Evolutionary conservation across 2,113 vertebrate species (phyloP), one percentile per base, ranked within the genome.

Genomic region (Eleginops maclovinus): DNA sequence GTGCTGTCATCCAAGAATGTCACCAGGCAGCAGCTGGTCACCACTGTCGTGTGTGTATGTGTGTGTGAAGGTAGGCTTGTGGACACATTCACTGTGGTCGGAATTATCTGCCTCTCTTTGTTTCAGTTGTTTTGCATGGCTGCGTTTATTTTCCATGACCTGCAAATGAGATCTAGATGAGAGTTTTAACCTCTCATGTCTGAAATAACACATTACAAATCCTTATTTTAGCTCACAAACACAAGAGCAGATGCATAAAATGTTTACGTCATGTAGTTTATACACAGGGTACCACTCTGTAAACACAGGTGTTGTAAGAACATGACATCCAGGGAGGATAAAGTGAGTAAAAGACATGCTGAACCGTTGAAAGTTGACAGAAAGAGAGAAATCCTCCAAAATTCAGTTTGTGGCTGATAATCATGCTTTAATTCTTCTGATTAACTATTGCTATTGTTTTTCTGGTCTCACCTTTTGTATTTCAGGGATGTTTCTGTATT

Each of bases 1-100:
- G 64, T 64, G 53, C 80, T 88, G 71, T 65, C 81, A 84, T 89
- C 86, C 88, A 89, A 83, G 65, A 85, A 76, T 78, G 73, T 87
- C 83, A 84, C 82, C 69, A 72, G 71, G 74, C 86, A 79, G 78
- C 84, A 88, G 85, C 85, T 89, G 87, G 81, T 80, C 85, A 87
- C 59, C 55, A 51, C 74, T 77, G 78, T 84, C 67, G 10, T 77
- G 68, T 49, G 74, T 28, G 44, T 71, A 31, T 55, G 61, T 50
- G 28, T 75, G 68, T 64, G 51, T 70, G 55, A 50, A 51, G 44
- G 71, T 51, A 49, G 41, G 56, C 67, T 36, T 79, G 14, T 73
- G 67, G 64, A 77, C 55, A 56, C 43, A 60, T 65, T 76, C 58
- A 68, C 36, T 71, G 51, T 56, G 51, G 56, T 79, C 66, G 80